A percentile compares a stretch with the other conserved stretches of the same genome.
phyloP scores from a whole-genome alignment of 2,888 invertebrate species.

The Orthosia cruda region DNA sequence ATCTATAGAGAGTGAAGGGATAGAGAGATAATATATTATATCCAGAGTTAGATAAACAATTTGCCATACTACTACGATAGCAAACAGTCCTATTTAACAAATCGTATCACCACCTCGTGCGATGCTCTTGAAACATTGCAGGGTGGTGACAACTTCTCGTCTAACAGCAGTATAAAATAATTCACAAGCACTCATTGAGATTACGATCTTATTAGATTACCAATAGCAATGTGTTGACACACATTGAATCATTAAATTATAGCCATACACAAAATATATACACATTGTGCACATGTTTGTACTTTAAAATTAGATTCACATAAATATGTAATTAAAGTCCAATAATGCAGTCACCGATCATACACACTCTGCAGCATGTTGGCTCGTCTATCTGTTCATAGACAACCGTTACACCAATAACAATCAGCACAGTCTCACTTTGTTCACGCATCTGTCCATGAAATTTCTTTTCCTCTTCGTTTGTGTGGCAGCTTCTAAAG shows the following conservation, averaged over 20 bases:
- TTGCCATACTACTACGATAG: slow-evolving; percentile 89
- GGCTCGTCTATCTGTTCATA: slow-evolving; percentile 67
- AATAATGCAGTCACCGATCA: slow-evolving; percentile 83
- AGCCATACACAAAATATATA: slow-evolving; percentile 89
- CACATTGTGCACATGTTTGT: slow-evolving; percentile 90
- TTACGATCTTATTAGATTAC: slow-evolving; percentile 86
- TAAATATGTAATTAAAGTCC: slow-evolving; percentile 85
- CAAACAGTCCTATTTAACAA: slow-evolving; percentile 80
- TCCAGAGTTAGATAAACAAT: slow-evolving; percentile 84
- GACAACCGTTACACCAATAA: slow-evolving; percentile 69
- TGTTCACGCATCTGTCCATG: slow-evolving; percentile 96
- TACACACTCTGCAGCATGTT: slow-evolving; percentile 87
- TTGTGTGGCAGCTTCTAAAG: slow-evolving; percentile 91
- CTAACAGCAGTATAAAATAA: slow-evolving; percentile 77
- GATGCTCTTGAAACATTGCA: slow-evolving; percentile 87
- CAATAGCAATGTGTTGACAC: slow-evolving; percentile 80
- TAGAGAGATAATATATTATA: slow-evolving; percentile 85
- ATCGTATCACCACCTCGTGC: slow-evolving; percentile 81
- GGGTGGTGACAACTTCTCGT: slow-evolving; percentile 83
- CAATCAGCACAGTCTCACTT: slow-evolving; percentile 95
- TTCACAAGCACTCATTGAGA: slow-evolving; percentile 89
- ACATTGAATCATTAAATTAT: slow-evolving; percentile 79
- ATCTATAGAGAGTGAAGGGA: slow-evolving; percentile 89
- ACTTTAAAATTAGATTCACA: slow-evolving; percentile 89
- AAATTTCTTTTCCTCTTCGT: slow-evolving; percentile 95